Evolutionary conservation across 2,888 invertebrate species (phyloP), one percentile per base, ranked within the genome.

Genomic region (Pelosia muscerda): DNA sequence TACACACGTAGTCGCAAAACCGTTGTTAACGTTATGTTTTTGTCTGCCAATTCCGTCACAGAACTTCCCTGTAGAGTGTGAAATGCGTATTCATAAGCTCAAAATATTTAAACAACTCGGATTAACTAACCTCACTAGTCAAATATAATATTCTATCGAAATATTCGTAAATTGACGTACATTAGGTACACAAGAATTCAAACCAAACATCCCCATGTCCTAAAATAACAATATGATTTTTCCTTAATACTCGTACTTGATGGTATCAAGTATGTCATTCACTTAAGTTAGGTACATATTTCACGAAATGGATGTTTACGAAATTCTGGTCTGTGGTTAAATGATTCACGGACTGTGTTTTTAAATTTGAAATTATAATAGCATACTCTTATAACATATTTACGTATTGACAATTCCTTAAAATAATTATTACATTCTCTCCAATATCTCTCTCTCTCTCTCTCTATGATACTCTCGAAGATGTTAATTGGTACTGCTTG

Each of bases 151-250:
- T 73, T 75, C 72, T 70, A 19, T 54, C 31, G 63, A 71, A 77
- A 71, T 1, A 5, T 65, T 56, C 60, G 58, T 65, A 56, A 64
- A 73, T 67, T 88, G 88, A 89, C 87, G 88, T 76, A 87, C 49
- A 66, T 86, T 59, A n/a, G n/a, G n/a, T n/a, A 73, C 82, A 84
- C 84, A 61, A 28, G 58, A 54, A 62, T 69, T 76, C 58, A 68
- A 82, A 83, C 84, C 76, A 81, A 77, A 81, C 74, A 76, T 67
- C 8, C 58, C 56, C 59, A 42, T 63, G 49, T 68, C 8, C 64
- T 66, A 59, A 68, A 72, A 69, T 10, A 65, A 53, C 42, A 31
- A 66, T 58, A 42, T 61, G 28, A 63, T 60, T 80, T 80, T 79
- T 79, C 79, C 79, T 79, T 68, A 69, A 75, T 65, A 57, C 59